Evolutionary conservation across 2,113 vertebrate genomes (phyloP), one percentile per base, ranked within the genome.

Genomic region (Etia nguti): DNA sequence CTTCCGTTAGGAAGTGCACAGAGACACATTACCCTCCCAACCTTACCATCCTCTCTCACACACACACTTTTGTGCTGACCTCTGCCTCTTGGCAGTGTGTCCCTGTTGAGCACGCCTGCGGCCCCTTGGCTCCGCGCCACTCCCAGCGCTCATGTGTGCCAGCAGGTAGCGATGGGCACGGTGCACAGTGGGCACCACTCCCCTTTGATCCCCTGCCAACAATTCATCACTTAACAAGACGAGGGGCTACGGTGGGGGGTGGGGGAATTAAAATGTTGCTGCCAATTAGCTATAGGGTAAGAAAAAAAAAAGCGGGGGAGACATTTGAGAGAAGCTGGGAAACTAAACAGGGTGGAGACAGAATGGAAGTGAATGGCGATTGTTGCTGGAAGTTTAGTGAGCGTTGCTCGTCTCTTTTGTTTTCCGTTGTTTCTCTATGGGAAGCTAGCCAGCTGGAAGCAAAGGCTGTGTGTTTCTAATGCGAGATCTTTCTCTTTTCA

Each of bases 181-280:
- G 95, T 38, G 93, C 92, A 88, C 88, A 88, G 84, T 86, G 91
- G 92, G 87, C 80, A 93, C 80, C 79, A 91, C 95, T 94, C 79
- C 91, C 50, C 97, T 98, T 97, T 98, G 96, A 99, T 98, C 96
- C 93, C 57, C 1, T 65, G 97, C 97, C 98, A 99, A 97, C 97
- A 97, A 97, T 97, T 98, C 97, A 98, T 97, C 97, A 95, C 97
- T 97, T 97, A 96, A 97, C 97, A 98, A 97, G 96, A 94, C 86
- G 84, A 68, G 65, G 86, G 75, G 87, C 20, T 38, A 86, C 16
- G 36, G 81, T 73, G 15, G 46, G 41, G 90, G 84, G 85, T 89
- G 93, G 94, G 95, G 93, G 86, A 83, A 90, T 91, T 94, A 92
- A 93, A 93, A 92, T 77, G 82, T 85, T 88, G 86, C 92, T 87